Percentiles rank a stretch among this genome's conserved stretches.
phyloP scores from a whole-genome alignment of 2,888 invertebrate species.

The Drosophila setosimentum region DNA sequence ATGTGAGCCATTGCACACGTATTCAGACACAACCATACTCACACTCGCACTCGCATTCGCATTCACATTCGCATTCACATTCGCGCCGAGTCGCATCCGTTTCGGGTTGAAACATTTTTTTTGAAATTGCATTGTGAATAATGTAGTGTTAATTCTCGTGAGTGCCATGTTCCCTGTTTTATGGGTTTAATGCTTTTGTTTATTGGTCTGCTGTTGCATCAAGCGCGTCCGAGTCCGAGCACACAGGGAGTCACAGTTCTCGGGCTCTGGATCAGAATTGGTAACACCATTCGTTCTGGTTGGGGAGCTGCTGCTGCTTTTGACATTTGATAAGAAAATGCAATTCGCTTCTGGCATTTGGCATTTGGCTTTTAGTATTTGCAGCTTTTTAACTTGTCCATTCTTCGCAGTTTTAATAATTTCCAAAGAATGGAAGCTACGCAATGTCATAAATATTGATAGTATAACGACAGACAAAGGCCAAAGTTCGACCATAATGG shows the following conservation, averaged over 20 bases:
- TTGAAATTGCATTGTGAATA: conserved; percentile 81
- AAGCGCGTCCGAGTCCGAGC: conserved; percentile 27
- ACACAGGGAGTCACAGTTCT: not conserved
- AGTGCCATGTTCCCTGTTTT: conserved; percentile 81
- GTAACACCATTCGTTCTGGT: not conserved
- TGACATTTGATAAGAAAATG: conserved; percentile 77
- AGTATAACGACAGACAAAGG: conserved; percentile 27
- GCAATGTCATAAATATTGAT: conserved; percentile 62
- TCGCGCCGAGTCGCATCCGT: conserved; percentile 50
- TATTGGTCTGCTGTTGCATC: conserved; percentile 77
- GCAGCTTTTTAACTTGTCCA: not conserved
- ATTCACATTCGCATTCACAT: conserved; percentile 35
- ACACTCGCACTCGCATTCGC: conserved; percentile 38
- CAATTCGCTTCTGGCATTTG: conserved; percentile 49
- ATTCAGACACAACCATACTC: conserved; percentile 7
- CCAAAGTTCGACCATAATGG: conserved; percentile 47
- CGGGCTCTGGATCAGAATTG: not conserved
- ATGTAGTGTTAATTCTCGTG: conserved; percentile 83
- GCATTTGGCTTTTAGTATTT: conserved; percentile 30
- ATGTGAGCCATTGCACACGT: conserved; percentile 68
- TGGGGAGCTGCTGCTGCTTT: conserved; percentile 24
- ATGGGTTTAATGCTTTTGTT: conserved; percentile 82
- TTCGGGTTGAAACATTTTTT: conserved; percentile 68
- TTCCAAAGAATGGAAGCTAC: conserved; percentile 51
- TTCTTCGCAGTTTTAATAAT: conserved; percentile 39